Conservation (phyloP, 1,140 invertebrate genomes). For the Phocides pigmalion region DNA sequence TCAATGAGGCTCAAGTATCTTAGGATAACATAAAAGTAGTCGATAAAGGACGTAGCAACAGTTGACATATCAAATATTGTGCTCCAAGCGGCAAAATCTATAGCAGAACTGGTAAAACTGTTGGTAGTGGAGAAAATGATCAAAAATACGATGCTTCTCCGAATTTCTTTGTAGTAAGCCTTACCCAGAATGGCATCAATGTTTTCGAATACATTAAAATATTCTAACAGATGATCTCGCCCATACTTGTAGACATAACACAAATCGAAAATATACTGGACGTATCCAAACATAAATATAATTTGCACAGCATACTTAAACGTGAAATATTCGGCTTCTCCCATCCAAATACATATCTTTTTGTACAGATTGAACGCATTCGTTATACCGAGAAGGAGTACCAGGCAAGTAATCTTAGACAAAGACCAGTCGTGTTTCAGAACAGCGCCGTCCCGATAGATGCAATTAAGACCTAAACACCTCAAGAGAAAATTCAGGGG, state of each 20-base stretch:
- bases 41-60: constrained; percentile 5
- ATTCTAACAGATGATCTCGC: constrained; percentile 28
- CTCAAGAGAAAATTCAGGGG: constrained; percentile 27
- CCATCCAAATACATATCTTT: neutral
- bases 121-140: neutral
- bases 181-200: constrained; percentile 40
- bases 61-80: neutral
- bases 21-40: constrained; percentile 4
- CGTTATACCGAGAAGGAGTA: constrained; percentile 2
- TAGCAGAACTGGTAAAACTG: neutral
- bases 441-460: constrained; percentile 7
- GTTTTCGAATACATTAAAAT: constrained; percentile 37
- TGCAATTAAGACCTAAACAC: constrained; percentile 30
- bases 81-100: constrained; percentile 9
- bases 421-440: constrained; percentile 26
- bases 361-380: constrained; percentile 21
- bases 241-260: constrained; percentile 37
- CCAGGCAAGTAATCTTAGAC: constrained; percentile 22
- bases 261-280: constrained; percentile 39
- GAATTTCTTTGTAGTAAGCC: constrained; percentile 25
- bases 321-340: constrained; percentile 11
- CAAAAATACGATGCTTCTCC: constrained; percentile 8
- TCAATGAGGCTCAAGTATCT: constrained; percentile 22
- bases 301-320: constrained; percentile 35
- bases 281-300: constrained; percentile 34